Conservation (phyloP, 2,888 invertebrate species). For the Brassicogethes aeneus region DNA sequence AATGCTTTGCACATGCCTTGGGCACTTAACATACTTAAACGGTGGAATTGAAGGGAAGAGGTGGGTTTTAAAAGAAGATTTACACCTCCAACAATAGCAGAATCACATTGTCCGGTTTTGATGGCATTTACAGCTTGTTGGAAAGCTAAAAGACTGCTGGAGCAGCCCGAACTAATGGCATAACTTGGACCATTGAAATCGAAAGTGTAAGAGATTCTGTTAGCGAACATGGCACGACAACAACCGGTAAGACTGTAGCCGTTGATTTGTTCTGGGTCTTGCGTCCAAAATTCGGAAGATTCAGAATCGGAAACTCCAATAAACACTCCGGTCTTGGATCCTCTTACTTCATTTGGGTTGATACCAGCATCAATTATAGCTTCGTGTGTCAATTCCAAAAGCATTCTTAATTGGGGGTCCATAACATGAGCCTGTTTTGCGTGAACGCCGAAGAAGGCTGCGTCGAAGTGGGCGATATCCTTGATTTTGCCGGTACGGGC, state of each 20-base stretch:
- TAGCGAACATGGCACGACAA: constrained; percentile 93
- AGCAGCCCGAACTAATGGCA: constrained; percentile 95
- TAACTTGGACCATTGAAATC: no score
- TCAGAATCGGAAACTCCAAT: constrained; percentile 90
- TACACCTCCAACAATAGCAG: constrained; percentile 91
- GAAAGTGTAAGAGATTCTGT: no score
- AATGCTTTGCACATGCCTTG: constrained; percentile 90
- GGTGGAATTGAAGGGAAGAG: no score
- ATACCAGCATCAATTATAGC: constrained; percentile 81
- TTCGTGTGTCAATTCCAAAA: no score
- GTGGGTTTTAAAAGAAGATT: constrained; percentile 86
- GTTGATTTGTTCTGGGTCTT: no score
- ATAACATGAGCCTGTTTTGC: constrained; percentile 88
- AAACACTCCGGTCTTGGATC: constrained; percentile 92
- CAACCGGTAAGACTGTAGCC: constrained; percentile 96
- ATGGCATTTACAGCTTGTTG: no score
- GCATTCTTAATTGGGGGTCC: no score
- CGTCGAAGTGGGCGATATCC: constrained; percentile 73
- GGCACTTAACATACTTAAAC: no score
- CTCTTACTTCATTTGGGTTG: constrained; percentile 81
- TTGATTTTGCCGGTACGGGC: no score
- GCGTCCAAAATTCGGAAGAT: no score
- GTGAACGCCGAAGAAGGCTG: constrained; percentile 84
- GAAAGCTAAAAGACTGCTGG: constrained; percentile 86
- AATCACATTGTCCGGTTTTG: no score